phyloP scores from a whole-genome alignment of 2,797 vertebrate genomes.

The Neosilurus mollespiculum region DNA sequence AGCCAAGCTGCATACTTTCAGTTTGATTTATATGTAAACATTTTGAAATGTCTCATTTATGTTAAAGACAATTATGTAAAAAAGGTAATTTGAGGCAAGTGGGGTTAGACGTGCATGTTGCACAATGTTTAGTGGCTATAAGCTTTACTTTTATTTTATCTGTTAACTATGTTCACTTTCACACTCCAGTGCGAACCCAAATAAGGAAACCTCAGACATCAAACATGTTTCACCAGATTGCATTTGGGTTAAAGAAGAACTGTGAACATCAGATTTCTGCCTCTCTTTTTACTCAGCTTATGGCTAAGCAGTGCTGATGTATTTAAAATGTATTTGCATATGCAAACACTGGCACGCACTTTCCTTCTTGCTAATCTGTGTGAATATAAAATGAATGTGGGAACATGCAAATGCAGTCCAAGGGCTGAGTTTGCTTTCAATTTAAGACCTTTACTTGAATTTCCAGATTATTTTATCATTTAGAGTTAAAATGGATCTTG shows the following conservation, averaged over 20 bases:
- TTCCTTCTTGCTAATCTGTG: neutral
- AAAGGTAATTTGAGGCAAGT: neutral
- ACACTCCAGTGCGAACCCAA: neutral
- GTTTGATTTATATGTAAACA: too few species aligned
- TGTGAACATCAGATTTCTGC: neutral
- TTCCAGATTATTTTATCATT: conserved; percentile 1
- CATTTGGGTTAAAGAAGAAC: neutral
- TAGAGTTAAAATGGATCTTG: neutral
- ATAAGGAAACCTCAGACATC: neutral
- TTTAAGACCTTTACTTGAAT: neutral
- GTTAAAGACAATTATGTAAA: neutral
- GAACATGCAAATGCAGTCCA: neutral
- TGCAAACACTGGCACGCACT: conserved; percentile 16
- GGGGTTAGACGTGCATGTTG: neutral
- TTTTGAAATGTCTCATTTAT: too few species aligned
- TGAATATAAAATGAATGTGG: neutral
- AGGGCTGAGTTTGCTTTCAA: neutral
- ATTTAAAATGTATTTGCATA: conserved; percentile 38
- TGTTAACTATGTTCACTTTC: neutral
- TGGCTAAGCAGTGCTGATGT: neutral
- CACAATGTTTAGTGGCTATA: neutral
- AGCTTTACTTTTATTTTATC: neutral
- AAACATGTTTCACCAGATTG: neutral
- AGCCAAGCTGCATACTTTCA: neutral
- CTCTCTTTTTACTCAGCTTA: neutral